phyloP scores from a whole-genome alignment of 2,113 vertebrate genomes.

The Ciconia stormi region DNA sequence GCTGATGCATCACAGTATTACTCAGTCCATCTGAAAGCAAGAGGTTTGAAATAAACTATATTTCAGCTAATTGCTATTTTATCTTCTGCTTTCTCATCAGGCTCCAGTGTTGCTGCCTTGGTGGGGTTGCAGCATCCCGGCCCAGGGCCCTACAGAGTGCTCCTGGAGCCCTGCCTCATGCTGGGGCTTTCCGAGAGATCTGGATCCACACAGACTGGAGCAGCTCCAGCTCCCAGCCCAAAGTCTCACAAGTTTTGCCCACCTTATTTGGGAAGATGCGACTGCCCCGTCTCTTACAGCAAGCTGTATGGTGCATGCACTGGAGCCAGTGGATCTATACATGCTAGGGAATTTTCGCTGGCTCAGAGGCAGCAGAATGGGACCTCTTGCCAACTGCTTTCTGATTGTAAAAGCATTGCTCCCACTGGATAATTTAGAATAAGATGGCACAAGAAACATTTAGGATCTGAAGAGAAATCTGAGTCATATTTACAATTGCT shows the following conservation, averaged over 20 bases:
- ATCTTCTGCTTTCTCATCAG: background rate
- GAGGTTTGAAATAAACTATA: background rate
- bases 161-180: background rate
- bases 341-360: background rate
- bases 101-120: background rate
- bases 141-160: background rate
- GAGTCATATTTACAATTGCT: background rate
- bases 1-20: background rate
- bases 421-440: background rate
- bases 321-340: background rate
- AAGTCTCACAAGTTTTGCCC: background rate
- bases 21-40: background rate
- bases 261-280: background rate
- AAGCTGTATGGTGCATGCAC: background rate
- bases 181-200: background rate
- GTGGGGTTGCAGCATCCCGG: background rate
- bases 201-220: background rate
- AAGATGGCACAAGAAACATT: background rate
- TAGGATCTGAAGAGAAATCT: background rate
- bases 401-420: background rate
- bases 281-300: fast-evolving
- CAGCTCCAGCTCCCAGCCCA: background rate
- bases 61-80: background rate
- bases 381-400: background rate
- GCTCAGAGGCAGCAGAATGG: background rate